These are phyloP conservation scores for Melanotaenia maccullochi DNA, from an alignment of 2,797 vertebrate species.

Conservation along the genomic window DNA sequence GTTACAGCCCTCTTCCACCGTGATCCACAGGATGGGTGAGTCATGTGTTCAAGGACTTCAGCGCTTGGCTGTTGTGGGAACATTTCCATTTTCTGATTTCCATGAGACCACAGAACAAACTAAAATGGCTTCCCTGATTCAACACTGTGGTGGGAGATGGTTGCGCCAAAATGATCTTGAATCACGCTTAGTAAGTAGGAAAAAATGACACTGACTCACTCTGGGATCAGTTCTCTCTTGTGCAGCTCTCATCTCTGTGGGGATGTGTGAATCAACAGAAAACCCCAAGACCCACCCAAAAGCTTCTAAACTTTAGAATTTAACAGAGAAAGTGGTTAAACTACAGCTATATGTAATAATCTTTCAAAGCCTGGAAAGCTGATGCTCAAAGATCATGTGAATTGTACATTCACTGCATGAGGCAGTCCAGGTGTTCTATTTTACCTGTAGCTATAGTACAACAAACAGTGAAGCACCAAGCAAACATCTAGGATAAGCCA, in stretches of 20 bases:
- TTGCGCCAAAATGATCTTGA: slow-evolving; percentile 54
- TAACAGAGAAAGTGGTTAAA: background rate
- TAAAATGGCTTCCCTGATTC: slow-evolving; percentile 81
- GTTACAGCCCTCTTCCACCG: slow-evolving; percentile 73
- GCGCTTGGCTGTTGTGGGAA: slow-evolving; percentile 73
- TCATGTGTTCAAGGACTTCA: slow-evolving; percentile 78
- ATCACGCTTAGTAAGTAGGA: slow-evolving; percentile 62
- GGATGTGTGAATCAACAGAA: slow-evolving; percentile 20
- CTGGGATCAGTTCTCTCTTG: slow-evolving; percentile 29
- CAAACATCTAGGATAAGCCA: slow-evolving; percentile 21
- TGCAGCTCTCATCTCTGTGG: slow-evolving; percentile 34
- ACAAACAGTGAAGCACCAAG: slow-evolving; percentile 21
- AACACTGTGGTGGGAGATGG: slow-evolving; percentile 54
- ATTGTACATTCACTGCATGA: background rate
- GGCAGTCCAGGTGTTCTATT: slow-evolving; percentile 20
- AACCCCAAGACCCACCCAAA: slow-evolving; percentile 19
- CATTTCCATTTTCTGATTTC: slow-evolving; percentile 84
- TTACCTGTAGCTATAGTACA: background rate
- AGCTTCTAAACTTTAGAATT: slow-evolving; percentile 7
- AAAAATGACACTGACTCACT: slow-evolving; percentile 71
- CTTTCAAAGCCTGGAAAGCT: background rate
- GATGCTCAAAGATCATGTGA: background rate
- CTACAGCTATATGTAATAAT: background rate
- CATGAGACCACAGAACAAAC: slow-evolving; percentile 76
- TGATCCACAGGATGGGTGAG: slow-evolving; percentile 81